phyloP scores from a whole-genome alignment of 2,797 vertebrate species.

The Tangara arthus region DNA sequence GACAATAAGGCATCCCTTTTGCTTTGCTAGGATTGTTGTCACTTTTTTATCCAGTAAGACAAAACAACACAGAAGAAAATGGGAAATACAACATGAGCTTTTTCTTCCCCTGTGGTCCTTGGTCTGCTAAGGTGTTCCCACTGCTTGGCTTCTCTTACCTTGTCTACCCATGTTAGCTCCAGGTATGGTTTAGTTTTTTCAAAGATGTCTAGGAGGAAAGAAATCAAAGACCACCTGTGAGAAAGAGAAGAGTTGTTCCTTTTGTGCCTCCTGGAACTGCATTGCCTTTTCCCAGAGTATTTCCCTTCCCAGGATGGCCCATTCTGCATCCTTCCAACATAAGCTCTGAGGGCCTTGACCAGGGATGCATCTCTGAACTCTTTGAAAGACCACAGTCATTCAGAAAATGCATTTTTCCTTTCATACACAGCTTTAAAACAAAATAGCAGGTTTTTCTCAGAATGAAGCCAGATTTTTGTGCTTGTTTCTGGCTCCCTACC shows the following conservation, averaged over 20 bases:
- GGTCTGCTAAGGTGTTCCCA: neutral
- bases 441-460: neutral
- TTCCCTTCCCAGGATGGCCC: neutral
- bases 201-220: neutral
- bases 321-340: neutral
- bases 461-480: neutral
- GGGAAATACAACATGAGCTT: neutral
- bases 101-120: neutral
- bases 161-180: neutral
- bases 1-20: neutral
- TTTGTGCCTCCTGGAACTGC: neutral
- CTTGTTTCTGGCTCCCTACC: constrained; percentile 32
- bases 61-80: neutral
- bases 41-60: neutral
- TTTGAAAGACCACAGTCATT: neutral
- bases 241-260: neutral
- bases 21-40: neutral
- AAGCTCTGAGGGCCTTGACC: neutral
- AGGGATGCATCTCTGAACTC: neutral
- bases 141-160: neutral
- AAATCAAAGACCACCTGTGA: neutral
- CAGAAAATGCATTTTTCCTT: neutral
- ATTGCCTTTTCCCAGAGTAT: neutral
- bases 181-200: neutral
- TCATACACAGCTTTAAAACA: neutral